phyloP scores from a whole-genome alignment of 2,888 invertebrate genomes.

The Pelosia muscerda region DNA sequence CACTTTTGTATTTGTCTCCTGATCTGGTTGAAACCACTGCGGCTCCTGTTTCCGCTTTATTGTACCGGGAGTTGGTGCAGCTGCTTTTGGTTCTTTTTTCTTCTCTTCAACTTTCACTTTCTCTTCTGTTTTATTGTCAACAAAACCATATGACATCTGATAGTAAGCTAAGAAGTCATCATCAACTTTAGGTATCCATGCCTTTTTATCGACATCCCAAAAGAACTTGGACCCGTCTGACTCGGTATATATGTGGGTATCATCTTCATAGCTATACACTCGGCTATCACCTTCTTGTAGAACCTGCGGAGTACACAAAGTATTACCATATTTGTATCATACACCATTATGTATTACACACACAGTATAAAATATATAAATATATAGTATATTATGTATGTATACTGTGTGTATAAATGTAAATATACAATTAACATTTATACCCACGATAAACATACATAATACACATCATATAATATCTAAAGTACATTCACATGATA shows the following conservation, averaged over 20 bases:
- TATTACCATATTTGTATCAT: no score
- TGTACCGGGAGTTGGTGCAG: conserved; percentile 79
- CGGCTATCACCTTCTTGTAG: conserved; percentile 68
- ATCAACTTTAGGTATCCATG: conserved; percentile 99
- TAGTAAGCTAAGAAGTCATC: conserved; percentile 98
- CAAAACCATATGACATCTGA: conserved; percentile 97
- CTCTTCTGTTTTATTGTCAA: conserved; percentile 85
- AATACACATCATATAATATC: no score
- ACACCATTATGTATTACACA: no score
- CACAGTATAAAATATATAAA: no score
- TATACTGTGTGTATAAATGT: no score
- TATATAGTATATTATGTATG: no score
- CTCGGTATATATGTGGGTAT: conserved; percentile 93
- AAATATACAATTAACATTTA: no score
- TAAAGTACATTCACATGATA: no score
- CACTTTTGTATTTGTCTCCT: conserved; percentile 95
- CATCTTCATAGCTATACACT: conserved; percentile 91
- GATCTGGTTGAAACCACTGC: conserved; percentile 97
- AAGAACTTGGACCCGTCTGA: conserved; percentile 95
- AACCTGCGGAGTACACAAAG: conserved; percentile 32
- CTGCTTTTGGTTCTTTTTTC: conserved; percentile 64
- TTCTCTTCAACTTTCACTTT: conserved; percentile 66
- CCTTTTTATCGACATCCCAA: conserved; percentile 96
- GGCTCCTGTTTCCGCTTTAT: conserved; percentile 84
- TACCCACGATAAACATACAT: no score